Conservation (phyloP, 2,113 vertebrate genomes). For the Aphyosemion australe region DNA sequence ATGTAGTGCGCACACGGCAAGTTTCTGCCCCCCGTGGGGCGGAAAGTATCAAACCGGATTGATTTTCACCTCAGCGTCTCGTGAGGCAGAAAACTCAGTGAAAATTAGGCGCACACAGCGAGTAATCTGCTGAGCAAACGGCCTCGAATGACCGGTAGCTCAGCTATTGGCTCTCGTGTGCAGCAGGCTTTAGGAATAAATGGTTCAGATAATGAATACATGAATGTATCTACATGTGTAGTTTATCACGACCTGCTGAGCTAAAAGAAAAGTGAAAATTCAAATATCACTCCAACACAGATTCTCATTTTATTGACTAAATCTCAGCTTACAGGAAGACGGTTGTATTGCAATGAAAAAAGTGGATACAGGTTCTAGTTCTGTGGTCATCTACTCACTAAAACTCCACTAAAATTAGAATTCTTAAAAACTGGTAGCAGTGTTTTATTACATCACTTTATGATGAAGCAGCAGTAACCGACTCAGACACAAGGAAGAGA, state of each 20-base stretch:
- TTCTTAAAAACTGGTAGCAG: slow-evolving; percentile 50
- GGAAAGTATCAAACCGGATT: too few species aligned
- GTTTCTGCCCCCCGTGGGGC: too few species aligned
- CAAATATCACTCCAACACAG: slow-evolving; percentile 35
- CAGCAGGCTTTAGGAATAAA: too few species aligned
- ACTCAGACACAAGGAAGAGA: slow-evolving; percentile 1
- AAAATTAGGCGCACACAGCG: too few species aligned
- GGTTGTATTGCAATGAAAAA: slow-evolving; percentile 80
- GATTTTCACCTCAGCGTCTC: too few species aligned
- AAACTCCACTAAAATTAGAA: slow-evolving; percentile 58
- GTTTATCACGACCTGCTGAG: background rate
- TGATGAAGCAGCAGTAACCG: slow-evolving; percentile 22
- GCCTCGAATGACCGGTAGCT: too few species aligned
- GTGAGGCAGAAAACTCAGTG: too few species aligned
- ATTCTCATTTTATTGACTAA: slow-evolving; percentile 76
- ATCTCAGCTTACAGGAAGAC: slow-evolving; percentile 82
- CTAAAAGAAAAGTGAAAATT: background rate
- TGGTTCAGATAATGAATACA: too few species aligned
- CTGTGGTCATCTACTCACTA: slow-evolving; percentile 67
- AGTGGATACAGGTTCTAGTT: slow-evolving; percentile 65
- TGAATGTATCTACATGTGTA: too few species aligned
- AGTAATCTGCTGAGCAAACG: too few species aligned
- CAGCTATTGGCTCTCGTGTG: too few species aligned
- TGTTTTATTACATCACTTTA: slow-evolving; percentile 42
- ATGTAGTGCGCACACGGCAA: too few species aligned